phyloP scores from a whole-genome alignment of 2,888 invertebrate genomes.

The Malacosoma neustria region DNA sequence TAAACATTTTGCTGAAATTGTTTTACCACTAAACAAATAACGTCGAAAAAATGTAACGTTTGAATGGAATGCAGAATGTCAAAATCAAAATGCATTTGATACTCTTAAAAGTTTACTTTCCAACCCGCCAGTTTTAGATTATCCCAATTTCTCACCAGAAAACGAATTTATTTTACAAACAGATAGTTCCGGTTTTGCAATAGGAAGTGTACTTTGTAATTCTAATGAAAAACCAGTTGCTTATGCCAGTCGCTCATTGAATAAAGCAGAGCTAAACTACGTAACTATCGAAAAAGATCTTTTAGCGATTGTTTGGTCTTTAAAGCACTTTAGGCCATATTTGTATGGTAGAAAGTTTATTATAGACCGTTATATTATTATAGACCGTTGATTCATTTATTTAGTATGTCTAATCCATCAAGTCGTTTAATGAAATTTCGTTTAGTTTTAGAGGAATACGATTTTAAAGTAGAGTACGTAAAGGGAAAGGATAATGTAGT shows the following conservation, averaged over 20 bases:
- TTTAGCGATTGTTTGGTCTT: slow-evolving; percentile 9
- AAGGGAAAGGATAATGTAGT: no score
- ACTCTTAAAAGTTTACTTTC: neutral
- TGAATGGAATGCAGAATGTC: neutral
- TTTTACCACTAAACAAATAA: neutral
- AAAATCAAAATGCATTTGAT: neutral
- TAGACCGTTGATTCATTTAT: slow-evolving; percentile 9
- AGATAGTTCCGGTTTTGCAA: slow-evolving; percentile 6
- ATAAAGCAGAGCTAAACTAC: slow-evolving; percentile 7
- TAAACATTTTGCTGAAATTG: neutral
- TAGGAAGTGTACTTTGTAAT: slow-evolving; percentile 9
- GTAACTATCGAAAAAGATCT: slow-evolving; percentile 11
- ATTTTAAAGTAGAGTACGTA: no score
- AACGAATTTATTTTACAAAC: slow-evolving; percentile 10
- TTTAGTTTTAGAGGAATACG: slow-evolving; percentile 8
- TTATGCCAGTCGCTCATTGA: slow-evolving; percentile 8
- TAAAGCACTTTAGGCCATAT: slow-evolving; percentile 12
- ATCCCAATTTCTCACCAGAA: slow-evolving; percentile 3
- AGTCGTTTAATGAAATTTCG: slow-evolving; percentile 11
- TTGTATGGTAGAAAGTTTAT: neutral
- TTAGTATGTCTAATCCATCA: slow-evolving; percentile 9
- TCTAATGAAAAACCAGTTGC: slow-evolving; percentile 5
- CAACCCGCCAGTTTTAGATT: slow-evolving; percentile 4
- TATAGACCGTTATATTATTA: no score
- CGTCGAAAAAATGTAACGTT: neutral